These are phyloP conservation scores for Ophioninae sp. DNA, from an alignment of 2,888 invertebrate species.

Conservation along the genomic window DNA sequence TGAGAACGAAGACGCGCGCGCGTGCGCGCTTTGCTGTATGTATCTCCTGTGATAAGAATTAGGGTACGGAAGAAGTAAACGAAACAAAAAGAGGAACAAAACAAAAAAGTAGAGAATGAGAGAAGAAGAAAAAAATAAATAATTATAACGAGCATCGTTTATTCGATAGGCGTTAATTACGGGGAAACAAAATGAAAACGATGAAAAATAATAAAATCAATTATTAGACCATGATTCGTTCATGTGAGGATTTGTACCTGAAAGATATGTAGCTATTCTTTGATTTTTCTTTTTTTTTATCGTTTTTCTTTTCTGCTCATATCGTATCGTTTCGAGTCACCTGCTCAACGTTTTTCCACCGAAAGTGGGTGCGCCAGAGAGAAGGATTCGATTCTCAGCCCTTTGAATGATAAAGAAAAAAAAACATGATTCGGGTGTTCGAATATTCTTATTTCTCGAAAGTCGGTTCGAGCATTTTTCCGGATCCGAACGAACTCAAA, in stretches of 20 bases:
- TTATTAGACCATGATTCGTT: slow-evolving; percentile 68
- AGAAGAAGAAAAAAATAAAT: slow-evolving; percentile 29
- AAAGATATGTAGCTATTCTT: slow-evolving; percentile 67
- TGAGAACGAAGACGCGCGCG: slow-evolving; percentile 58
- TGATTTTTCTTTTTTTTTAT: slow-evolving; percentile 48
- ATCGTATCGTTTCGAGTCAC: slow-evolving; percentile 33
- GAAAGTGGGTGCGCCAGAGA: background rate
- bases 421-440: background rate
- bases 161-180: slow-evolving; percentile 68
- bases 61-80: slow-evolving; percentile 61
- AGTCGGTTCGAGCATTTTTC: too few relatives aligned
- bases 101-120: slow-evolving; percentile 29
- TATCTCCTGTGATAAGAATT: slow-evolving; percentile 72
- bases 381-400: background rate
- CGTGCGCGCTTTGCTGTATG: slow-evolving; percentile 69
- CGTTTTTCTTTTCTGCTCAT: background rate
- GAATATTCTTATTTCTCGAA: too few relatives aligned
- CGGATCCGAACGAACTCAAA: background rate
- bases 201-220: slow-evolving; percentile 25
- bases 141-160: slow-evolving; percentile 66
- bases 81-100: slow-evolving; percentile 28
- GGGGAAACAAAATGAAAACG: slow-evolving; percentile 32
- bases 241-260: slow-evolving; percentile 77
- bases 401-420: background rate
- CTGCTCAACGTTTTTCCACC: slow-evolving; percentile 17